phyloP scores from a whole-genome alignment of 2,113 vertebrate genomes.

The Tautogolabrus adspersus region DNA sequence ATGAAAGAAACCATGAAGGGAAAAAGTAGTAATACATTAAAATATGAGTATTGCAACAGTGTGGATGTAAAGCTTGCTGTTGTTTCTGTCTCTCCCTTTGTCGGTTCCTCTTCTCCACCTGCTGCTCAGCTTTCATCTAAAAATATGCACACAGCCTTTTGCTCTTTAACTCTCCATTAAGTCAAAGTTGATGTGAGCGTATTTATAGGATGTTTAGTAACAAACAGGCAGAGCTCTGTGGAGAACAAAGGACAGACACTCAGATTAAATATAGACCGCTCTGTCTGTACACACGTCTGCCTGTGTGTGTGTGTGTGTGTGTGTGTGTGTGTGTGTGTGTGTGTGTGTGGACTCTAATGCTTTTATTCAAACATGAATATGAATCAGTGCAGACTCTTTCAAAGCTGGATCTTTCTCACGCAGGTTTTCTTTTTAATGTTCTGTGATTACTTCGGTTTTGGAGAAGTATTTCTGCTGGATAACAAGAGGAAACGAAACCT shows the following conservation, averaged over 20 bases:
- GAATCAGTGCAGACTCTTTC: too few species aligned
- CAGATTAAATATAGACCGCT: slow-evolving; percentile 49
- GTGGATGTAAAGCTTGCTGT: not conserved
- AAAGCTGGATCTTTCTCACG: too few species aligned
- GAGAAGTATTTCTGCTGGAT: too few species aligned
- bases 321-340: not conserved
- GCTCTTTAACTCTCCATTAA: slow-evolving; percentile 46
- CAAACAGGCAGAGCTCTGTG: slow-evolving; percentile 12
- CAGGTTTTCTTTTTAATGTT: too few species aligned
- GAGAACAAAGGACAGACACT: slow-evolving; percentile 36
- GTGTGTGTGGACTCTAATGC: not conserved
- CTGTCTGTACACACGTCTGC: slow-evolving; percentile 2
- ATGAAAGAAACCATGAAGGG: too few species aligned
- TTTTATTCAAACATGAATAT: not conserved
- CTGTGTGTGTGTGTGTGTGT: not conserved
- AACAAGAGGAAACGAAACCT: too few species aligned
- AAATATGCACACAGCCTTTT: slow-evolving; percentile 34
- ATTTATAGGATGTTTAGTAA: slow-evolving; percentile 51
- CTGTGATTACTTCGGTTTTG: too few species aligned
- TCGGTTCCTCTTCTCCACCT: not conserved
- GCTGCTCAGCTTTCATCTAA: slow-evolving; percentile 36
- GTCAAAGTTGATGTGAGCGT: slow-evolving; percentile 41
- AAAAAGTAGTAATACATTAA: too few species aligned
- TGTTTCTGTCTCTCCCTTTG: too few species aligned
- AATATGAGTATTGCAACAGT: not conserved